phyloP scores from a whole-genome alignment of 1,140 invertebrate species.

The Vanessa tameamea region DNA sequence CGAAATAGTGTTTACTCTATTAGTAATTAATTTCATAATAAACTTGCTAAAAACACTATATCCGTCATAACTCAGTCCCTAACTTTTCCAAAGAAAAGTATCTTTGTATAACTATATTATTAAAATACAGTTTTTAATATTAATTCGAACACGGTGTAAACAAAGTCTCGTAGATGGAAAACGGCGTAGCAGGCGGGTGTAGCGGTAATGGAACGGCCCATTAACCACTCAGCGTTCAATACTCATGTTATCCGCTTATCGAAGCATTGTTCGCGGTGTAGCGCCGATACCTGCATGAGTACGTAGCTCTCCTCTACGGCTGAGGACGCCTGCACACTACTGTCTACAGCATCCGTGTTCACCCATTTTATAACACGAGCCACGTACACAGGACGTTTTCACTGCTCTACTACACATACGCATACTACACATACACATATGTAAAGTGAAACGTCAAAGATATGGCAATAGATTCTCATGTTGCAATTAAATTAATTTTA shows the following conservation, averaged over 20 bases:
- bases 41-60: too few species aligned
- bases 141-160: conserved; percentile 5
- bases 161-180: background rate
- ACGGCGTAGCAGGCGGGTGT: conserved; percentile 1
- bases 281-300: conserved; percentile 27
- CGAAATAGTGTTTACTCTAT: too few species aligned
- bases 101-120: background rate
- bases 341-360: background rate
- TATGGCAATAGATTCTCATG: too few species aligned
- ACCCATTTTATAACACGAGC: too few species aligned
- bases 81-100: background rate
- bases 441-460: too few species aligned
- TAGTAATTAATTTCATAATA: too few species aligned
- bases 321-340: background rate
- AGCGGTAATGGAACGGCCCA: conserved; percentile 44
- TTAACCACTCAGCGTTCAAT: conserved; percentile 43
- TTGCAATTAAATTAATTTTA: too few species aligned
- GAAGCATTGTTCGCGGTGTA: conserved; percentile 39
- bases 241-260: conserved; percentile 42
- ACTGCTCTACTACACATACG: too few species aligned
- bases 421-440: too few species aligned
- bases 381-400: background rate
- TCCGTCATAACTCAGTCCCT: too few species aligned
- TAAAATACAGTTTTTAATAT: background rate
- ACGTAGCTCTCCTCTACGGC: background rate